Evolutionary conservation across 2,113 vertebrate species (phyloP), one percentile per base, ranked within the genome.

Genomic region (Leptobrachium ailaonicum): DNA sequence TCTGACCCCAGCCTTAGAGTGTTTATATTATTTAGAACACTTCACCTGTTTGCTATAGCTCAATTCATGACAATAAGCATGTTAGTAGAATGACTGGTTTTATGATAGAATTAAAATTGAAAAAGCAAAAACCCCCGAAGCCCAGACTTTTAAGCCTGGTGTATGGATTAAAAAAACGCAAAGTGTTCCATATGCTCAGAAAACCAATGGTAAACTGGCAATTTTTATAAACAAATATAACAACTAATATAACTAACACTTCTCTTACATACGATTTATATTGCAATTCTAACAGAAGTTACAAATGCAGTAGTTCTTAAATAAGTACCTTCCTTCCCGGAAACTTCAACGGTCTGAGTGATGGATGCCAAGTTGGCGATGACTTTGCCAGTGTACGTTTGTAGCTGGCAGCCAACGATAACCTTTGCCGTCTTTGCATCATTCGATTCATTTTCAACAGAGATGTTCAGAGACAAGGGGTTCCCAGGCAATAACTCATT

Each of bases 381-480:
- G 0, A 79, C 66, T 58, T 85, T 85, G 69, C 90, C 89, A 2
- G 83, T 91, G 1, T 91, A 92, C 43, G 82, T 75, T 77, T 92
- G 91, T 44, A 93, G 84, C 72, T 90, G 86, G 44, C 87, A 87
- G 68, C 85, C 88, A 43, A 87, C 80, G 0, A 0, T 7, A 6
- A 91, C 47, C 1, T 67, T 32, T 45, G 89, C 1, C 0, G 83
- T 87, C 87, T 87, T 85, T 14, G 1, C 44, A 1, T 80, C 78
- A 6, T 84, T 32, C 40, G 41, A 2, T 32, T 84, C 74, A 69
- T 79, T 85, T 73, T 79, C 82, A 64, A 89, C 69, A 0, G 43
- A 66, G 71, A 91, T 70, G 14, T 66, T 80, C 58, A 92, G 0
- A 64, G 83, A 83, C 6, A 91, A 69, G 1, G 90, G 86, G 10